Conservation (phyloP, 1,140 invertebrate species). For the Bombus soroeensis region DNA sequence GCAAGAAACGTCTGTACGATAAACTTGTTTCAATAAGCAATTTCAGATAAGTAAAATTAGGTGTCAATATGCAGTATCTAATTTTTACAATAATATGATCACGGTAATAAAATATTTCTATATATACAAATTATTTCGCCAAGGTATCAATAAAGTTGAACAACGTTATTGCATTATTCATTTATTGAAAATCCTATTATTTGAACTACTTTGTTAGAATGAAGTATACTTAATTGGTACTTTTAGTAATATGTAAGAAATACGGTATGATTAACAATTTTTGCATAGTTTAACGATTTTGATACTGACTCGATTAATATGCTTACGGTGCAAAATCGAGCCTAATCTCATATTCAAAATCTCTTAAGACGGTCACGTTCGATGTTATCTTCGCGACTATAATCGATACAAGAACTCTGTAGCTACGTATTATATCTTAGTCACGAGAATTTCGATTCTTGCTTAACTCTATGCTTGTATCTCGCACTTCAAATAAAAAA, state of each 20-base stretch:
- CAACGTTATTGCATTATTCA: neutral
- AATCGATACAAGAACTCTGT: neutral
- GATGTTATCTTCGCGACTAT: slow-evolving; percentile 22
- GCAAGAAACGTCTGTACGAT: slow-evolving; percentile 10
- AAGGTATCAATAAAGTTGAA: neutral
- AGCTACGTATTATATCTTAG: too few relatives aligned
- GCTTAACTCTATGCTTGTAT: neutral
- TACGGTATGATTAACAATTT: neutral
- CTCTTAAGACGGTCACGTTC: slow-evolving; percentile 45
- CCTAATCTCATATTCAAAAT: slow-evolving; percentile 27
- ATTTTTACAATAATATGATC: neutral
- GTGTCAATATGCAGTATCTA: neutral
- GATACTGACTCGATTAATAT: neutral
- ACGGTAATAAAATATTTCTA: neutral
- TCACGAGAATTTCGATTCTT: neutral
- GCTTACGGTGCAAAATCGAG: slow-evolving; percentile 19
- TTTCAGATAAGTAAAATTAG: slow-evolving; percentile 50
- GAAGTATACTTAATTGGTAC: neutral
- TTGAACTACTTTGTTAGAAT: neutral
- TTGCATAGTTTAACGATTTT: neutral
- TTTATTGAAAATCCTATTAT: neutral
- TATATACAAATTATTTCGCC: neutral
- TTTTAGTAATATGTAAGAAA: neutral
- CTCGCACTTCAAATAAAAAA: neutral
- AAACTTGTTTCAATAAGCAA: slow-evolving; percentile 35